phyloP scores from a whole-genome alignment of 2,888 invertebrate species.

The Balanococcus diminutus region DNA sequence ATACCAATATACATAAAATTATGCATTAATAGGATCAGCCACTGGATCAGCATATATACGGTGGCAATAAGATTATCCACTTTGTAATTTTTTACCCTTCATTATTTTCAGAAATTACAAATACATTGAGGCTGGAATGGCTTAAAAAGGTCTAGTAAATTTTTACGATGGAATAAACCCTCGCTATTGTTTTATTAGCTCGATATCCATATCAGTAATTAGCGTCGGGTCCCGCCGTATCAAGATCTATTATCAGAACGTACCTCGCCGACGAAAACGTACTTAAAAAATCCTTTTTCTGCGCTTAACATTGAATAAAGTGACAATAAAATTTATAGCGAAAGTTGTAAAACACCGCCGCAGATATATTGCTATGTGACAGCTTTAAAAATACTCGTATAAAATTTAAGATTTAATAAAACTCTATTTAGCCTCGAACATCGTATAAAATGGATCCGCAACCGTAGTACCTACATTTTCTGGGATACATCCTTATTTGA shows the following conservation, averaged over 20 bases:
- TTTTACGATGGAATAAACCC: not conserved
- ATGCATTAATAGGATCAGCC: too few species aligned
- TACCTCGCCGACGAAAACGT: not conserved
- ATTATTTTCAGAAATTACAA: not conserved
- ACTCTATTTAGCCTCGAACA: not conserved
- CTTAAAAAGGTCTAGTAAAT: not conserved
- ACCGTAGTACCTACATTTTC: not conserved
- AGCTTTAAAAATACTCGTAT: not conserved
- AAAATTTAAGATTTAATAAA: constrained; percentile 34
- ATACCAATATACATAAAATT: too few species aligned
- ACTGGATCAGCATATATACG: not conserved
- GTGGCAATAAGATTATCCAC: not conserved
- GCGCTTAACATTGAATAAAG: not conserved
- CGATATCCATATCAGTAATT: not conserved
- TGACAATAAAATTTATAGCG: constrained; percentile 25
- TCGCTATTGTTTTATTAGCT: not conserved
- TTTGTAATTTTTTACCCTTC: not conserved
- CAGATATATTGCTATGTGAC: not conserved
- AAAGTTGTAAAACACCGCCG: constrained; percentile 25
- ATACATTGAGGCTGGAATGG: not conserved
- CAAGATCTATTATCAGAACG: not conserved
- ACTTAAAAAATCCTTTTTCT: not conserved
- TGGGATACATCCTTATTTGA: not conserved
- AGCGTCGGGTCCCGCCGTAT: not conserved
- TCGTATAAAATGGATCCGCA: not conserved